Percentiles rank a stretch among this genome's conserved stretches.
Evolutionary conservation across 2,797 vertebrate genomes (phyloP).

Genomic region (Sebastes matsubarae): DNA sequence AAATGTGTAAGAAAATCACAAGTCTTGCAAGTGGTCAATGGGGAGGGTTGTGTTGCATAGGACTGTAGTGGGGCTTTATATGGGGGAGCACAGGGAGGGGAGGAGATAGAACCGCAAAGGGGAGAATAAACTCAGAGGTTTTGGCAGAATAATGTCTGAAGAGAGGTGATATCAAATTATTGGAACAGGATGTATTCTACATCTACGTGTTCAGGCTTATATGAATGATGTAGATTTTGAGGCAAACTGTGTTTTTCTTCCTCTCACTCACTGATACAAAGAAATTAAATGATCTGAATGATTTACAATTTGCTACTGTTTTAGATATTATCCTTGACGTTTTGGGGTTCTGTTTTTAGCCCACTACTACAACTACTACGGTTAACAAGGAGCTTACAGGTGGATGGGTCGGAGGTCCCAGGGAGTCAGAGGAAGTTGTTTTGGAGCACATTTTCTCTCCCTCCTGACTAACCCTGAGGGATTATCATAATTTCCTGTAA

Average conservation of each 20-base stretch:
- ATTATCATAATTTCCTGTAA: neutral
- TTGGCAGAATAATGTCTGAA: neutral
- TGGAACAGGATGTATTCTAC: neutral
- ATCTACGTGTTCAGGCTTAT: neutral
- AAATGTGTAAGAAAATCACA: neutral
- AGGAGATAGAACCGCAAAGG: conserved; percentile 33
- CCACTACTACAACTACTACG: too few relatives aligned
- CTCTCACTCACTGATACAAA: neutral
- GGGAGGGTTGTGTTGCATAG: conserved; percentile 8
- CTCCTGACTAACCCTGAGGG: neutral
- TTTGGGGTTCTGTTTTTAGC: neutral
- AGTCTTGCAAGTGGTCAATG: conserved; percentile 9
- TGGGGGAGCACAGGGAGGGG: conserved; percentile 40
- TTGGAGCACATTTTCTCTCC: neutral
- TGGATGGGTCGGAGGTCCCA: neutral
- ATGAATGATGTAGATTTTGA: neutral
- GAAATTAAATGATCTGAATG: neutral
- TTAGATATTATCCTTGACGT: neutral
- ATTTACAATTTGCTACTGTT: neutral
- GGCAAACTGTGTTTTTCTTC: neutral
- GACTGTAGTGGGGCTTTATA: conserved; percentile 47
- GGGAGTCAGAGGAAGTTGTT: neutral
- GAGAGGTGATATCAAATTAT: neutral
- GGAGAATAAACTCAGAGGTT: neutral
- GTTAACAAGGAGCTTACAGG: neutral